Base-by-base conservation (phyloP, 2,797 vertebrate genomes). In the Siniperca obscura region DNA sequence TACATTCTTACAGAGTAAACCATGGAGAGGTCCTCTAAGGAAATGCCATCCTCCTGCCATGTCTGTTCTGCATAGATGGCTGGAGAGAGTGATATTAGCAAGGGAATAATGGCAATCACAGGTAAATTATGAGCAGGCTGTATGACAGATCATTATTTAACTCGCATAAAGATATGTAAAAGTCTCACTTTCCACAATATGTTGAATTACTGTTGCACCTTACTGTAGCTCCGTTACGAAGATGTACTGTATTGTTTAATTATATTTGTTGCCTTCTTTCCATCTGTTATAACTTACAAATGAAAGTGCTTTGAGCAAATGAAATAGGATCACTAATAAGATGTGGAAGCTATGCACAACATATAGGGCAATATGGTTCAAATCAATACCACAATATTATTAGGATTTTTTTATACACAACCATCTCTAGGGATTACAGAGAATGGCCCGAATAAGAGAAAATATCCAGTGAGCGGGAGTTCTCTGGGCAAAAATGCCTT, bases 1-100 rank as follows among this genome's bases (percentile, higher is more conserved):
- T 80, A 87, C 71, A 87, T 86, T 78, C 52, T 82, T 34, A 76
- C 77, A 78, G 65, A 68, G 72, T 73, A 65, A 82, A 83, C 40
- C 5, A 16, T 59, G 74, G 59, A 69, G 79, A 70, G 73, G 25
- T 74, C 34, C 17, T 76, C 48, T 70, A n/a, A 83, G 56, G 40
- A 78, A 86, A 85, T 52, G 48, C 21, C 60, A 25, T 74, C 57
- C 46, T 76, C 65, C 69, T 44, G 19, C 19, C 66, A 56, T 50
- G 55, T 75, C 56, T 70, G 70, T n/a, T 67, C 68, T 36, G 34
- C 68, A 52, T 34, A 72, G 69, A 67, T 52, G 48, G 27, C 60
- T 50, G 59, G 40, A 73, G 78, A 71, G 30, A 75, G 3, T 17
- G 27, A 46, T 67, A 44, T 30, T 48, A 77, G 19, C 38, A 60